phyloP scores from a whole-genome alignment of 1,140 invertebrate species.

The Drosophila suzukii region DNA sequence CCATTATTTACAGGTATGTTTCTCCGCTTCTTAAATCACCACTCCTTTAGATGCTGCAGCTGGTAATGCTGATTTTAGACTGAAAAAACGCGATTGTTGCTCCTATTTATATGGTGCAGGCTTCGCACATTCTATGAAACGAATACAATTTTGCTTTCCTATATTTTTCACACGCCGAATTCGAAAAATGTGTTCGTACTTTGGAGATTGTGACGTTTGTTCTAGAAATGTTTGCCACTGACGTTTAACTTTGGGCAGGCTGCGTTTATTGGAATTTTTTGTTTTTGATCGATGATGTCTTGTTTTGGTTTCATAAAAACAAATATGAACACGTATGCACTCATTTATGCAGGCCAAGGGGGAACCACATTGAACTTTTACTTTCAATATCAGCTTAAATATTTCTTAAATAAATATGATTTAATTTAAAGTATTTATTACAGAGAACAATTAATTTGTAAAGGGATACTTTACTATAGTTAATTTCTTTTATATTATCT shows the following conservation, averaged over 20 bases:
- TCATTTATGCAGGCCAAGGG: not conserved
- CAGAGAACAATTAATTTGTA: too few relatives aligned
- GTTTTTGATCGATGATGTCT: constrained; percentile 32
- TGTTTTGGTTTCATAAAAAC: constrained; percentile 26
- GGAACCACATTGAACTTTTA: not conserved
- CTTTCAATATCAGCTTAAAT: not conserved
- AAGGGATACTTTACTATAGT: too few relatives aligned
- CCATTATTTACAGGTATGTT: constrained; percentile 59
- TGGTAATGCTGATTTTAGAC: constrained; percentile 14
- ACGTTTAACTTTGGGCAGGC: constrained; percentile 28
- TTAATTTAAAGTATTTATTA: too few relatives aligned
- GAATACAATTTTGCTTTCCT: constrained; percentile 13
- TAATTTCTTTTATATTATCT: not conserved
- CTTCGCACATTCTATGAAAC: constrained; percentile 25
- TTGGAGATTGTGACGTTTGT: constrained; percentile 45
- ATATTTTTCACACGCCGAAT: constrained; percentile 46
- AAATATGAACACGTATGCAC: not conserved
- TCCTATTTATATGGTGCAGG: constrained; percentile 48
- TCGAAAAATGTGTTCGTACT: constrained; percentile 41
- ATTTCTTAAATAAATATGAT: not conserved
- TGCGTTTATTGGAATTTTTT: constrained; percentile 22
- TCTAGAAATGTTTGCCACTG: constrained; percentile 45
- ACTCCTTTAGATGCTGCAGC: not conserved
- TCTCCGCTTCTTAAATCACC: not conserved
- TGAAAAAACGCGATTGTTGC: constrained; percentile 8